Evolutionary conservation across 2,113 vertebrate genomes (phyloP).

Genomic region (Ranitomeya variabilis): DNA sequence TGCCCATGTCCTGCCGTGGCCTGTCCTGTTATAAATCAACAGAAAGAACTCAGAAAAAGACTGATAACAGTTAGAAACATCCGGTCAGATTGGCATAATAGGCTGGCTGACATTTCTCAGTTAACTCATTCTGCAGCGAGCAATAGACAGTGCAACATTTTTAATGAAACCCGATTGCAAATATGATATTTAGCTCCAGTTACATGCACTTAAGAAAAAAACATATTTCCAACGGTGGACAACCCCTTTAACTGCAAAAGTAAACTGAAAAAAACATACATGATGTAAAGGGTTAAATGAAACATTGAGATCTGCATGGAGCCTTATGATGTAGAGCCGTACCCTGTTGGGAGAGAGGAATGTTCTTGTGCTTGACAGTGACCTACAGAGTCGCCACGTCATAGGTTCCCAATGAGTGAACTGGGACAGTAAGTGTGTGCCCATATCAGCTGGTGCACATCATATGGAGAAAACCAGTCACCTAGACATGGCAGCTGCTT

Average conservation of each 20-base stretch:
- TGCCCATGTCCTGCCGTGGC: too few relatives aligned
- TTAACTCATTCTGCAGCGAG: too few relatives aligned
- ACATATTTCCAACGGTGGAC: too few relatives aligned
- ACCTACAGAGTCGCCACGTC: background rate
- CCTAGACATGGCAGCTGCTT: background rate
- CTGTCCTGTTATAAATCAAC: too few relatives aligned
- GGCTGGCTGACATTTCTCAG: too few relatives aligned
- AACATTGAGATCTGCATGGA: background rate
- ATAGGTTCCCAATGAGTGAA: background rate
- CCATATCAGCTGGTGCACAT: background rate
- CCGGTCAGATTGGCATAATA: too few relatives aligned
- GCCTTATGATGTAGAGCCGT: background rate
- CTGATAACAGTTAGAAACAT: too few relatives aligned
- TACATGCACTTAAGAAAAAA: too few relatives aligned
- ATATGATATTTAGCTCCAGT: too few relatives aligned
- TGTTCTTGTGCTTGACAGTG: background rate
- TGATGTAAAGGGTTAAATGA: background rate
- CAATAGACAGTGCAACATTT: too few relatives aligned
- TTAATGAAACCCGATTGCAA: too few relatives aligned
- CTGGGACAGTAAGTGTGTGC: background rate
- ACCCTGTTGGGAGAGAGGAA: background rate
- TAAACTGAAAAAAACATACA: background rate
- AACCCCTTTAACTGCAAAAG: background rate
- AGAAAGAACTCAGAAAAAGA: too few relatives aligned
- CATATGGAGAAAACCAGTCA: background rate